Evolutionary conservation across 2,888 invertebrate genomes (phyloP), one percentile per base, ranked within the genome.

Genomic region (Aricia artaxerxes): DNA sequence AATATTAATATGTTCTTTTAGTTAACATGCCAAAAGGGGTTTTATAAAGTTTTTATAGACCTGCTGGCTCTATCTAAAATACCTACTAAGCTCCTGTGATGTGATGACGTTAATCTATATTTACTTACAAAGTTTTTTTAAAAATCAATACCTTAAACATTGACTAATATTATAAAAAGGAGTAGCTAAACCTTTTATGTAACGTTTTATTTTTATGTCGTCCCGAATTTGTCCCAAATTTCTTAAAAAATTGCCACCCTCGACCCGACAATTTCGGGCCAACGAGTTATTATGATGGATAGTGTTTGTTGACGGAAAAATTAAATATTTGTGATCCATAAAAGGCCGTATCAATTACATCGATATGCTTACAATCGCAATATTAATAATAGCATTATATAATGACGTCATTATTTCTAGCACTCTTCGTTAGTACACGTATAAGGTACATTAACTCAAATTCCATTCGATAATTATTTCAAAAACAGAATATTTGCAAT

Each of bases 291-390:
- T 80, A 73, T 83, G 83, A 82, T 82, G 79, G 83, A 83, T 83
- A 82, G 82, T 83, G 79, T 80, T 84, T 84, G 83, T 83, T 84
- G 85, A 84, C 82, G 81, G 80, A 82, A 81, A 80, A 81, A 83
- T 83, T 84, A 82, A 86, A 86, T 86, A 85, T 87, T 85, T 82
- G 81, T 81, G 80, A 81, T 82, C 84, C 82, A 85, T 86, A 85
- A 85, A 85, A 85, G 82, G 79, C 77, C 75, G 53, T 76, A 79
- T 60, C 80, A 81, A 83, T 83, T 83, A 83, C 80, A 80, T 79
- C 83, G 83, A 85, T 80, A 78, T 31, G 57, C 78, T 78, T 78
- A 57, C 73, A 57, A 24, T 57, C 81, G 80, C 81, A 79, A 80
- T 79, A 78, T 82, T 7, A 69, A 35, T 61, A 69, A 69, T 69